A percentile compares a stretch with the other conserved stretches of the same genome.
These are phyloP conservation scores for Hermetia illucens DNA, from an alignment of 1,140 invertebrate genomes.

Conservation along the genomic window DNA sequence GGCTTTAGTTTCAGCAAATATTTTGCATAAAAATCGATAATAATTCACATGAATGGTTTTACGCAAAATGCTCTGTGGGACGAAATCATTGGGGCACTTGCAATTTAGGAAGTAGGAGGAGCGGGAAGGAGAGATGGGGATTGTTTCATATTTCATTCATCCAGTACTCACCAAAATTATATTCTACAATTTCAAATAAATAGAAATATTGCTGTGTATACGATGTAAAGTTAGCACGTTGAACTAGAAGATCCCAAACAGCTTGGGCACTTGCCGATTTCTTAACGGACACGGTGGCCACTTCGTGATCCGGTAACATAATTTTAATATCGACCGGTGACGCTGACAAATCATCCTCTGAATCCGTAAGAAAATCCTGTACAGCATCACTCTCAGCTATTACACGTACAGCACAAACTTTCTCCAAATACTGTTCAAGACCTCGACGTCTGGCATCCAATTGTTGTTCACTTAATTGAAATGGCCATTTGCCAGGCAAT, in stretches of 20 bases:
- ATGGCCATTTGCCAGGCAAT: conserved; percentile 97
- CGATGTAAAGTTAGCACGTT: conserved; percentile 68
- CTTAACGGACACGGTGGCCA: conserved; percentile 83
- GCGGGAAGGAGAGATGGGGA: not conserved
- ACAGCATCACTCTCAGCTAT: conserved; percentile 96
- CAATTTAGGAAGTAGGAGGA: too few species aligned
- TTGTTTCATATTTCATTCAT: too few species aligned
- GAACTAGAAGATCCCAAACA: conserved; percentile 80
- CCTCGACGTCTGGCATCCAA: conserved; percentile 84
- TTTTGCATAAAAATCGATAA: too few species aligned
- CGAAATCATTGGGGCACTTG: too few species aligned
- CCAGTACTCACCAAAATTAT: conserved; percentile 83
- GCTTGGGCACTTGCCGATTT: conserved; percentile 82
- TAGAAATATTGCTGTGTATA: conserved; percentile 85
- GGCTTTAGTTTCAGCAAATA: too few species aligned
- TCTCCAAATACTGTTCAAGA: conserved; percentile 94
- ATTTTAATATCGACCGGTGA: conserved; percentile 90
- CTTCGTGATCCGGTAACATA: conserved; percentile 64
- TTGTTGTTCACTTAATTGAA: conserved; percentile 91
- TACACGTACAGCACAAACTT: conserved; percentile 93
- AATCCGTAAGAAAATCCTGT: conserved; percentile 92
- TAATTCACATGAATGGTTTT: too few species aligned
- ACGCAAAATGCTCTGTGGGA: too few species aligned
- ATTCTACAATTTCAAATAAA: conserved; percentile 95
- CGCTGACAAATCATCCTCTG: conserved; percentile 71